phyloP scores from a whole-genome alignment of 2,113 vertebrate species.

The Crotalus viridis region DNA sequence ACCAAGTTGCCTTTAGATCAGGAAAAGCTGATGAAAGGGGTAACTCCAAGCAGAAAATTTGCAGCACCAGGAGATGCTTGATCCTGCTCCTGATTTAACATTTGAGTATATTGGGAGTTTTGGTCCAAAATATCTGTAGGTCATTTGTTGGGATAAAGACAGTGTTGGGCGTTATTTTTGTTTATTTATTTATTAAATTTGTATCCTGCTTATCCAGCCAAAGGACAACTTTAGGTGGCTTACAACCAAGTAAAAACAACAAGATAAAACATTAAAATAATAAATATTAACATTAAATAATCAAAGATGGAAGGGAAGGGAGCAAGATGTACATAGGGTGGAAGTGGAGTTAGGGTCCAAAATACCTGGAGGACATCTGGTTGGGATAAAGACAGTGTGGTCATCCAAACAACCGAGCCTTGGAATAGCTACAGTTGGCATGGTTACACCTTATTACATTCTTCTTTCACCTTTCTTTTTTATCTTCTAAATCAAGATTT shows the following conservation, averaged over 20 bases:
- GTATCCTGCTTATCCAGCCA: neutral
- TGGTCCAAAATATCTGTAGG: neutral
- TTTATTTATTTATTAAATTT: neutral
- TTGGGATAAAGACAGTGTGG: neutral
- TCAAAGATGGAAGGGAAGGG: neutral
- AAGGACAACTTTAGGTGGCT: neutral
- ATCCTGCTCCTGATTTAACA: neutral
- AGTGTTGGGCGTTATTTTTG: neutral
- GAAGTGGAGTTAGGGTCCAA: neutral
- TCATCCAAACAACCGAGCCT: neutral
- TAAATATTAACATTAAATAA: neutral
- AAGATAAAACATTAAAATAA: neutral
- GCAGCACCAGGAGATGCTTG: neutral
- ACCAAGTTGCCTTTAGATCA: neutral
- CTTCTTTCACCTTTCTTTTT: neutral
- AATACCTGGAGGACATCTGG: neutral
- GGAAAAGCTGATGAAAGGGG: neutral
- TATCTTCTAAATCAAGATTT: neutral
- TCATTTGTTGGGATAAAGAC: neutral
- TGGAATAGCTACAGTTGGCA: neutral
- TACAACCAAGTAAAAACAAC: neutral
- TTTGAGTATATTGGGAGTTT: neutral
- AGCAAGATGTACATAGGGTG: neutral
- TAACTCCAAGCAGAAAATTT: neutral
- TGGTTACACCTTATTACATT: too few species aligned